Conservation (phyloP, 2,797 vertebrate species). For the Myotis planiceps region DNA sequence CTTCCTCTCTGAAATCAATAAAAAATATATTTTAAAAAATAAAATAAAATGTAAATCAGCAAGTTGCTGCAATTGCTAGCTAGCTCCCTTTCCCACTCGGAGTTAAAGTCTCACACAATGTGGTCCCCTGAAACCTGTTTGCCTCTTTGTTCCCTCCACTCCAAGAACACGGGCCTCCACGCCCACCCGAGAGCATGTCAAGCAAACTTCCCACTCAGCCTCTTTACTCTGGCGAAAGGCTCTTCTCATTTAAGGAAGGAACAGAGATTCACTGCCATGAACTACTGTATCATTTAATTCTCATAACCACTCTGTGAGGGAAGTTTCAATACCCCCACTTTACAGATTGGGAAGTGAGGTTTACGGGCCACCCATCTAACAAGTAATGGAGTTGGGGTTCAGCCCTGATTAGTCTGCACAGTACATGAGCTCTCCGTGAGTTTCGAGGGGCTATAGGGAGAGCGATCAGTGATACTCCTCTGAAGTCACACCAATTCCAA, state of each 20-base stretch:
- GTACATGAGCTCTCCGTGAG: not conserved
- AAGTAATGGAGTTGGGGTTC: not conserved
- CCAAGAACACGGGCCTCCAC: not conserved
- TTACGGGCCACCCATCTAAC: not conserved
- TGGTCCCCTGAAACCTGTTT: not conserved
- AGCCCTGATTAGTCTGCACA: not conserved
- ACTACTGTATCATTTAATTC: not conserved
- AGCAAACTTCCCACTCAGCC: not conserved
- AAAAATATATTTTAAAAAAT: no score
- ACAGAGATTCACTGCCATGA: not conserved
- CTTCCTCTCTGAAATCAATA: no score
- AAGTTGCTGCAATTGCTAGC: not conserved
- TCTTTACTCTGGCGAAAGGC: not conserved
- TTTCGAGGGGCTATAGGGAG: not conserved
- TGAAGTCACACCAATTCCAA: not conserved
- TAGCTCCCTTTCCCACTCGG: not conserved
- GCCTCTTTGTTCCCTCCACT: not conserved
- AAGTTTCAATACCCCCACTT: not conserved
- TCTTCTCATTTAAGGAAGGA: not conserved
- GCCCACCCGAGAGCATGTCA: not conserved
- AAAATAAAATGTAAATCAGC: not conserved
- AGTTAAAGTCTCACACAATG: not conserved
- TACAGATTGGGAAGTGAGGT: not conserved
- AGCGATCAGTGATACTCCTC: not conserved
- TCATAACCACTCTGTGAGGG: not conserved